Evolutionary conservation across 2,888 invertebrate species (phyloP), one percentile per base, ranked within the genome.

Genomic region (Lampropteryx suffumata): DNA sequence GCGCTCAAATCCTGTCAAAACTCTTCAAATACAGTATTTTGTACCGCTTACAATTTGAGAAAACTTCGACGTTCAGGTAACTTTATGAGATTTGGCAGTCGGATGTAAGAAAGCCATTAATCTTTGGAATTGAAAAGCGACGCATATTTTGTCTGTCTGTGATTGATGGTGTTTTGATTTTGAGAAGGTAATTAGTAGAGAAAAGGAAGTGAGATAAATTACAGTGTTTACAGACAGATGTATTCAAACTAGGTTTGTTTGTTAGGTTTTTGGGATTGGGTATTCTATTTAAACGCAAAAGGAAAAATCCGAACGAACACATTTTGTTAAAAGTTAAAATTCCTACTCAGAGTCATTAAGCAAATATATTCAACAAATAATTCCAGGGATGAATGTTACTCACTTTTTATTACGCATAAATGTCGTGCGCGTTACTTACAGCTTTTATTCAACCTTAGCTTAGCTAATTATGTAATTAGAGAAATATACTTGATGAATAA

Each of bases 1-100:
- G 55, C 35, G 43, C 57, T 46, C 40, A 47, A 58, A 61, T 62
- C 58, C 57, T n/a, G 58, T 57, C 59, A 62, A 61, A 65, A 59
- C 48, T 57, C 50, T 57, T 39, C 43, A 29, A 36, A 50, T 50
- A 41, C 44, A 55, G 37, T 40, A 56, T 45, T 56, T 36, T 47
- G 34, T 46, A 37, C 36, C 9, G 30, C 26, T 30, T 48, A 40
- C 34, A 43, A 37, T 43, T 44, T 27, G 50, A 28, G 51, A 37
- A 43, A 35, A 48, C 40, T 48, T 48, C 11, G 24, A 26, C n/a
- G 11, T 26, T 42, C 26, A 36, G 32, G 36, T 47, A 27, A 41
- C 12, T 27, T 47, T 50, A 29, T 13, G 34, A 48, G 26, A 34
- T 51, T 36, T 24, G 13, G 24, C 46, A 46, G 21, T 24, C 9